Percentiles rank a stretch among this genome's conserved stretches.
These are phyloP conservation scores for Harpegnathos saltator DNA, from an alignment of 1,140 invertebrate species.

Conservation along the genomic window DNA sequence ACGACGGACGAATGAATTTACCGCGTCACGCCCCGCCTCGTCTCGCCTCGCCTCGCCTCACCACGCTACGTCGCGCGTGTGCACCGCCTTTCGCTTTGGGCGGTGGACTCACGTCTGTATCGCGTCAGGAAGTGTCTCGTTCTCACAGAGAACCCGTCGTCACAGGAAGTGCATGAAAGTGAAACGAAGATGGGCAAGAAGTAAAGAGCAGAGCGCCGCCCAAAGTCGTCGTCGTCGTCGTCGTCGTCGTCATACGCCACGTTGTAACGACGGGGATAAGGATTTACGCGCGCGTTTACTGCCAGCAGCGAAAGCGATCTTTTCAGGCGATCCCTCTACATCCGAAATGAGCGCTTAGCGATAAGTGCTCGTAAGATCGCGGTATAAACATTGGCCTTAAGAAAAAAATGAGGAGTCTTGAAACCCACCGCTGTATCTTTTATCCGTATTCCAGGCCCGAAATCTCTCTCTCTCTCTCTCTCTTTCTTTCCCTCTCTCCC, in stretches of 20 bases:
- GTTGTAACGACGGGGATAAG: constrained; percentile 14
- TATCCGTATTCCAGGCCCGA: not conserved
- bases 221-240: no score
- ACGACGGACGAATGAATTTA: constrained; percentile 43
- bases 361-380: constrained; percentile 2
- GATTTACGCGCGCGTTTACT: constrained; percentile 34
- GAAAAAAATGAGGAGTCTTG: not conserved
- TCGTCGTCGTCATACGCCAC: not conserved
- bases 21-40: not conserved
- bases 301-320: not conserved
- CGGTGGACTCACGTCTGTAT: not conserved
- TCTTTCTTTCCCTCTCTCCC: not conserved
- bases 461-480: no score
- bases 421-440: not conserved
- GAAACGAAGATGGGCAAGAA: constrained; percentile 4
- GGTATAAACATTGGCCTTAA: constrained; percentile 1
- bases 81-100: constrained; percentile 11
- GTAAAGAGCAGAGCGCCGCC: no score
- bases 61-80: no score
- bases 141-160: not conserved
- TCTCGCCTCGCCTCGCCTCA: no score
- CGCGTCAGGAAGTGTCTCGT: not conserved
- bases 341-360: not conserved
- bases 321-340: constrained; percentile 9
- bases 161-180: constrained; percentile 29